Evolutionary conservation across 2,797 vertebrate species (phyloP), one percentile per base, ranked within the genome.

Genomic region (Tympanoctomys barrerae): DNA sequence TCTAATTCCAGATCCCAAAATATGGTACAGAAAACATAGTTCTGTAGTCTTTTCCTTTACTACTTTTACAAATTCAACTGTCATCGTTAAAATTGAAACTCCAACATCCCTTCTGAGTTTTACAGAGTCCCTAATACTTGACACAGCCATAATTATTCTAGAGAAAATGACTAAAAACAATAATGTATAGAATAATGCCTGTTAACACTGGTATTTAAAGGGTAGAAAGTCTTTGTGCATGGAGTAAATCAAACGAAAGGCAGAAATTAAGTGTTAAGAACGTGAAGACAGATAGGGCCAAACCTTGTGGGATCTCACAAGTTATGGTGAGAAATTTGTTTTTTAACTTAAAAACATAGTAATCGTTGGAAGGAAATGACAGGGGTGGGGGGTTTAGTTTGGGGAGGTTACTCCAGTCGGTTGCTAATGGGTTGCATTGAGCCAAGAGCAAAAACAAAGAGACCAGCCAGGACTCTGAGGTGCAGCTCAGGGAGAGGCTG

Each of bases 331-430:
- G 33, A n/a, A 77, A 70, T 26, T 57, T 24, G 19, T 7, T 12
- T 93, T 95, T 75, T 86, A 85, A 75, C 42, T 24, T 75, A 83
- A 79, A 61, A n/a, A 7, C 54, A 13, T 42, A 36, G 11, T 86
- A 39, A 4, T 46, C 49, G 79, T 7, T 93, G 31, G 36, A 70
- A 54, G 77, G 28, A 92, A 94, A 77, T 61, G 5, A 9, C 8
- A 36, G 22, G 12, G 52, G 16, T 57, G 36, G 46, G 42, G 16
- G 77, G 24, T 86, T 94, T 28, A 21, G 3, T 80, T 66, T 96
- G 46, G 66, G 54, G 31, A 54, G 19, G 79, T 33, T 78, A 66
- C 95, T 88, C 49, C 49, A 49, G 49, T 31, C n/a, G 57, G 28
- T 14, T 70, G 49, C 54, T 59, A 54, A n/a, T 46, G 36, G 64